Conservation (phyloP, 2,113 vertebrate species). For the Mystacornis crossleyi region DNA sequence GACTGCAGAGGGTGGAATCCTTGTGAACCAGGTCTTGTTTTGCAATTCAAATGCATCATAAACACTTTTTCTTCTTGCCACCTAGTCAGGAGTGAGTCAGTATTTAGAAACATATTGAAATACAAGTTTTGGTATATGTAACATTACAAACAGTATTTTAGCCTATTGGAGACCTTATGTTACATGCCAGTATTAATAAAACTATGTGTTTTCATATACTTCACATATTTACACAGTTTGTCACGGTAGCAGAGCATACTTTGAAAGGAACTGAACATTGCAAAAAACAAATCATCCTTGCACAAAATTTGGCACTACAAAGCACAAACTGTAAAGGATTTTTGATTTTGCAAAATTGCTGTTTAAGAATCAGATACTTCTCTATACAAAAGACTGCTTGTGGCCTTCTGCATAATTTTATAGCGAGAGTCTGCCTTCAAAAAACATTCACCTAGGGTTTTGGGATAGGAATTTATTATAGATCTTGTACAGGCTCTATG, state of each 20-base stretch:
- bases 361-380: not conserved
- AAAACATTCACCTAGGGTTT: not conserved
- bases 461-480: not conserved
- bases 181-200: not conserved
- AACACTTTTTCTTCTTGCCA: not conserved
- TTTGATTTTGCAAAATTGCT: not conserved
- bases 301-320: not conserved
- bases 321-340: not conserved
- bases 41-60: not conserved
- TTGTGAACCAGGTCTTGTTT: not conserved
- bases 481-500: not conserved
- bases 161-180: not conserved
- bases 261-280: not conserved
- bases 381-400: not conserved
- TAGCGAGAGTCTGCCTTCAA: not conserved
- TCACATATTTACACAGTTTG: not conserved
- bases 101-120: not conserved
- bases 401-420: not conserved
- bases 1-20: not conserved
- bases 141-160: not conserved
- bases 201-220: not conserved
- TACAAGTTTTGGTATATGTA: not conserved
- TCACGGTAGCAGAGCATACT: not conserved
- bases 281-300: not conserved
- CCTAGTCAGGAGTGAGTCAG: not conserved